Evolutionary conservation across 1,140 invertebrate species (phyloP).

Genomic region (Drosophila baimaii): DNA sequence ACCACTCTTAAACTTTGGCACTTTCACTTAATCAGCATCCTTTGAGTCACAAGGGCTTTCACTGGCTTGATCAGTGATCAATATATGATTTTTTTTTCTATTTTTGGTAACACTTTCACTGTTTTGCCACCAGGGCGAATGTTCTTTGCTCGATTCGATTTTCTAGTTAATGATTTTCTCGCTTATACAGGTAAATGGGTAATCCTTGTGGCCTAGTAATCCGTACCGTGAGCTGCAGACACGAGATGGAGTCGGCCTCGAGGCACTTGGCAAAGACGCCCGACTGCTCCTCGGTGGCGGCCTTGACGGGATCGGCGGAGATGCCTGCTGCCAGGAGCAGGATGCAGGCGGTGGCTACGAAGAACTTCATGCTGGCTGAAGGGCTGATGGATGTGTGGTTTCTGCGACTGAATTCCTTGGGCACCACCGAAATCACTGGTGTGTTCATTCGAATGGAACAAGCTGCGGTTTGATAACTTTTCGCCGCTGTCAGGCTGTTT

Average conservation of each 20-base stretch:
- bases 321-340: conserved; percentile 80
- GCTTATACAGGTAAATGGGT: conserved; percentile 38
- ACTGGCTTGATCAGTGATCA: conserved; percentile 22
- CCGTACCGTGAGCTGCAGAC: conserved; percentile 87
- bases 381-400: conserved; percentile 54
- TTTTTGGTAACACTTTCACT: conserved; percentile 68
- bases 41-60: conserved; percentile 34
- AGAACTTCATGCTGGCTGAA: conserved; percentile 73
- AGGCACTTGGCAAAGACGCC: conserved; percentile 85
- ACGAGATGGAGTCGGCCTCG: conserved; percentile 88
- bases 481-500: conserved; percentile 84
- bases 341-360: conserved; percentile 78
- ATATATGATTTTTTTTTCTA: conserved; percentile 11
- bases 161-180: conserved; percentile 12
- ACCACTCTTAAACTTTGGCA: conserved; percentile 25
- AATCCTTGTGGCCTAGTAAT: conserved; percentile 72
- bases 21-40: conserved; percentile 51
- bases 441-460: conserved; percentile 85
- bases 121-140: conserved; percentile 33
- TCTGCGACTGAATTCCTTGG: conserved; percentile 62
- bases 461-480: conserved; percentile 84
- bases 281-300: conserved; percentile 64
- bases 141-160: conserved; percentile 27
- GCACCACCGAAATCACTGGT: conserved; percentile 84
- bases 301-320: conserved; percentile 78